A percentile compares a stretch with the other conserved stretches of the same genome.
phyloP scores from a whole-genome alignment of 2,888 invertebrate genomes.

The Patella pellucida region DNA sequence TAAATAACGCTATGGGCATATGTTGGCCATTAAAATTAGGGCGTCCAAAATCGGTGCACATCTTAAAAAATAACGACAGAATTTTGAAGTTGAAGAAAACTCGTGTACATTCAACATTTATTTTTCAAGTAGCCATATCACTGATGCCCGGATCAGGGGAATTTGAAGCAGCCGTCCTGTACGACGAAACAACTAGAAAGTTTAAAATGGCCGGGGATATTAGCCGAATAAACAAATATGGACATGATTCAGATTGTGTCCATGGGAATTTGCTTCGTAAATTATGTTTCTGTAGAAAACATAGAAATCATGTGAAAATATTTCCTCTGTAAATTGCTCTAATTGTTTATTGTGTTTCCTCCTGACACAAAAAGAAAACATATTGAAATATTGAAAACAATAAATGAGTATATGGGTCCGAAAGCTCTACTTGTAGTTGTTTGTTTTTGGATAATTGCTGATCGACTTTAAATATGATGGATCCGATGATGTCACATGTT shows the following conservation, averaged over 20 bases:
- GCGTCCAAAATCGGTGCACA: slow-evolving; percentile 20
- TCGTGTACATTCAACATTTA: neutral
- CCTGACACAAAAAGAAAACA: no score
- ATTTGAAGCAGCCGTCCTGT: slow-evolving; percentile 4
- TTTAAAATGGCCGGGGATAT: slow-evolving; percentile 13
- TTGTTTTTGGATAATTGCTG: no score
- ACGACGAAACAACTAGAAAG: neutral
- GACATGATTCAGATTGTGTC: slow-evolving; percentile 5
- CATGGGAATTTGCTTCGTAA: neutral
- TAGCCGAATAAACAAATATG: slow-evolving; percentile 13
- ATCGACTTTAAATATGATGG: no score
- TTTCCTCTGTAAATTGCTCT: no score
- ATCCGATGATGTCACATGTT: no score
- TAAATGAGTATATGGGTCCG: no score
- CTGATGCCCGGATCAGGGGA: slow-evolving; percentile 58
- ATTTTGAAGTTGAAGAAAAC: neutral
- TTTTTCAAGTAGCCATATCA: neutral
- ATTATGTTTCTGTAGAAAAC: neutral
- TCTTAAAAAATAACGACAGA: neutral
- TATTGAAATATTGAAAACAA: no score
- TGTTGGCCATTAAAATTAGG: slow-evolving; percentile 21
- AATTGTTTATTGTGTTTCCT: no score
- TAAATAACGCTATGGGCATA: neutral
- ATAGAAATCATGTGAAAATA: neutral
- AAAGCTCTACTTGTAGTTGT: no score